Evolutionary conservation across 2,888 invertebrate genomes (phyloP).

Genomic region (Latheticus oryzae): DNA sequence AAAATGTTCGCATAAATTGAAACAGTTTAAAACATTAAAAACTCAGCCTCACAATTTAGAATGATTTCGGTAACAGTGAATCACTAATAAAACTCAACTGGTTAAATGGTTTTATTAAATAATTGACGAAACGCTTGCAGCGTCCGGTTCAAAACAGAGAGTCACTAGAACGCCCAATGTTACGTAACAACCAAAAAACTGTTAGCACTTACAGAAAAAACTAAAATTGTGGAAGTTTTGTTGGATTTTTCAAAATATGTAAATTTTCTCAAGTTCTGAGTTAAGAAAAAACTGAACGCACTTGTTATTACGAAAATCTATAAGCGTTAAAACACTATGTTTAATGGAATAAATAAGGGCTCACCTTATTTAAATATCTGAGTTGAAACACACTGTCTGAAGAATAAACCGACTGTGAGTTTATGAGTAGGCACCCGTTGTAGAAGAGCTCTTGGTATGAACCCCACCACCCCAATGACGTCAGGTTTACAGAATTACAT

Average conservation of each 20-base stretch:
- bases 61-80: conserved; percentile 9
- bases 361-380: conserved; percentile 39
- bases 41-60: too few relatives aligned
- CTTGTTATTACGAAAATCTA: too few relatives aligned
- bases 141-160: conserved; percentile 24
- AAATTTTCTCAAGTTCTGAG: too few relatives aligned
- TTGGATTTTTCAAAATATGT: too few relatives aligned
- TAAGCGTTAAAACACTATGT: too few relatives aligned
- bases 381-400: conserved; percentile 60
- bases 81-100: conserved; percentile 38
- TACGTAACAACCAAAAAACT: conserved; percentile 25
- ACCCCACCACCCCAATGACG: conserved; percentile 60
- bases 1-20: too few relatives aligned
- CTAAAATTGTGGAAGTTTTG: too few relatives aligned
- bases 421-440: conserved; percentile 54
- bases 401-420: conserved; percentile 61
- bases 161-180: conserved; percentile 25
- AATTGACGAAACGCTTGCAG: conserved; percentile 22
- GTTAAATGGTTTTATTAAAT: conserved; percentile 37
- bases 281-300: too few relatives aligned
- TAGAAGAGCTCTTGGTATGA: conserved; percentile 59
- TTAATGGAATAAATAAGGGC: conserved; percentile 11
- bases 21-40: too few relatives aligned
- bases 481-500: conserved; percentile 54
- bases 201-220: conserved; percentile 5